Conservation (phyloP, 2,113 vertebrate species). For the Periophthalmus modestus region DNA sequence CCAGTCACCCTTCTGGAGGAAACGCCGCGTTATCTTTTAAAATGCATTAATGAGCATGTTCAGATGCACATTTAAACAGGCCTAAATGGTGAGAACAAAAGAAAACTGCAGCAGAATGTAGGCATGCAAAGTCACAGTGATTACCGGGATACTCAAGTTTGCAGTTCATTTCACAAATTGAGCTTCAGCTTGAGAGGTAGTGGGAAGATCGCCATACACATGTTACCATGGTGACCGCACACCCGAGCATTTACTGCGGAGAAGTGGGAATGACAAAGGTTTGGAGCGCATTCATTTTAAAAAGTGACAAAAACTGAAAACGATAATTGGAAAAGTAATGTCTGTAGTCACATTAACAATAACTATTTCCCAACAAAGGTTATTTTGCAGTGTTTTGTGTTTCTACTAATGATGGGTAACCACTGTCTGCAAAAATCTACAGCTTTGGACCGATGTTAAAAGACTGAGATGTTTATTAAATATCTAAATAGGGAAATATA, state of each 20-base stretch:
- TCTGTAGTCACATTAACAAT: background rate
- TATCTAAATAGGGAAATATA: no score
- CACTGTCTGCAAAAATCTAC: no score
- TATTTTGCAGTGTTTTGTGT: no score
- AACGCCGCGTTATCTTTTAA: no score
- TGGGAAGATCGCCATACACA: constrained; percentile 1
- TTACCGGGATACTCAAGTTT: constrained; percentile 20
- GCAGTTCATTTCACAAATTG: constrained; percentile 26
- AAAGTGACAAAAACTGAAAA: background rate
- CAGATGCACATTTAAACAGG: no score
- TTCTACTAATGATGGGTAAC: no score
- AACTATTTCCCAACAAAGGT: background rate
- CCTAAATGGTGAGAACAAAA: background rate
- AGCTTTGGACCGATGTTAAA: no score
- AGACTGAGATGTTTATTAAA: no score
- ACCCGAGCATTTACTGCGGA: constrained; percentile 37
- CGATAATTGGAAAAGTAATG: background rate
- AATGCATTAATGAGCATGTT: background rate
- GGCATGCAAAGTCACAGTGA: background rate
- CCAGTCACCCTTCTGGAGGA: no score
- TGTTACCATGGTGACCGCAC: constrained; percentile 64
- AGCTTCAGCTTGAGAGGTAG: constrained; percentile 36
- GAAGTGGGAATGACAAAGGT: constrained; percentile 40
- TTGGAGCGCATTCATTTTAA: constrained; percentile 12
- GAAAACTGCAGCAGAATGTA: no score